phyloP scores from a whole-genome alignment of 2,113 vertebrate species.

The Anhinga rufa region DNA sequence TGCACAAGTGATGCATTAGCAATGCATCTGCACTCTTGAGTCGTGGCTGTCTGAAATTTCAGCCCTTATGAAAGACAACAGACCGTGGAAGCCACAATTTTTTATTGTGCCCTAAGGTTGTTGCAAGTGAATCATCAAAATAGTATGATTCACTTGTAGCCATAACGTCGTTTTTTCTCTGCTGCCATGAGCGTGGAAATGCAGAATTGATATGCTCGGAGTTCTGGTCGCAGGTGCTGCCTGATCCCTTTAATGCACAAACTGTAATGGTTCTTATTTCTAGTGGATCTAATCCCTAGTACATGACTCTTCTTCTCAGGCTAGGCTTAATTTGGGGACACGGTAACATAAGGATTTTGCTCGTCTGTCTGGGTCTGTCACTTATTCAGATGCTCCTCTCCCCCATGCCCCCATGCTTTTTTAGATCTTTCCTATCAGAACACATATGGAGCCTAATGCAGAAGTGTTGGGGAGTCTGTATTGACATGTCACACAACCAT shows the following conservation, averaged over 20 bases:
- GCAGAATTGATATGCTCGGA: background rate
- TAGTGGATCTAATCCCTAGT: background rate
- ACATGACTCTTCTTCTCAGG: background rate
- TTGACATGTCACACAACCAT: background rate
- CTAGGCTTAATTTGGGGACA: background rate
- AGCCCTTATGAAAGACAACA: slow-evolving; percentile 16
- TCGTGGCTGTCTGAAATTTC: slow-evolving; percentile 21
- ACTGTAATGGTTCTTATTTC: background rate
- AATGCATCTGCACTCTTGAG: background rate
- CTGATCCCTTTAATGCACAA: background rate
- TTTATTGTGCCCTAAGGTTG: slow-evolving; percentile 38
- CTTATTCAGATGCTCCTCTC: background rate
- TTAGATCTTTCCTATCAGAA: background rate
- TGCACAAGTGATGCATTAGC: background rate
- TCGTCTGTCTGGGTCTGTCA: background rate
- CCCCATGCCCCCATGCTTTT: background rate
- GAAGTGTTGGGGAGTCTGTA: background rate
- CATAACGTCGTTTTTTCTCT: background rate
- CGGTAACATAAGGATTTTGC: background rate
- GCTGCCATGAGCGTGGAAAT: background rate
- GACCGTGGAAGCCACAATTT: background rate
- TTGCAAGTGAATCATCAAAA: slow-evolving; percentile 40
- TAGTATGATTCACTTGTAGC: slow-evolving; percentile 18
- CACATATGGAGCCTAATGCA: background rate
- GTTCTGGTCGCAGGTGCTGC: background rate